These are phyloP conservation scores for Echeneis naucrates DNA, from an alignment of 2,797 vertebrate species.

Conservation along the genomic window DNA sequence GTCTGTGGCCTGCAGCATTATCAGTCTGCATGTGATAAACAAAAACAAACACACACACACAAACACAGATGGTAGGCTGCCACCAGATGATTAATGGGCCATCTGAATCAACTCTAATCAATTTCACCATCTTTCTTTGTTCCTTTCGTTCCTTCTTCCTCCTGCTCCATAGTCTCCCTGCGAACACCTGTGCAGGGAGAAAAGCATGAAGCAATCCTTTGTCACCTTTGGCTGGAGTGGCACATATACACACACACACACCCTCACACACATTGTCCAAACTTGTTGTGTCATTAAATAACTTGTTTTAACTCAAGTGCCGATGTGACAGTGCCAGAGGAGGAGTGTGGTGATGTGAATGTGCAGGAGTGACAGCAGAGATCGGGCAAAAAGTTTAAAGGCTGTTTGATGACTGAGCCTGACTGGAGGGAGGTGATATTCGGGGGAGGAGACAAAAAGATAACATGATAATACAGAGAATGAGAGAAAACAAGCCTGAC, in stretches of 20 bases:
- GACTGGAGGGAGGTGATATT: neutral
- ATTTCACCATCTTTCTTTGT: conserved; percentile 1
- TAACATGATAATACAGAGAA: neutral
- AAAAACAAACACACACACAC: conserved; percentile 4
- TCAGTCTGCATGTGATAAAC: conserved; percentile 32
- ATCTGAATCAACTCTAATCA: conserved; percentile 37
- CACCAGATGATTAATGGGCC: conserved; percentile 53
- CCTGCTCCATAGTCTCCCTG: neutral
- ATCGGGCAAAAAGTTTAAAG: conserved; percentile 2
- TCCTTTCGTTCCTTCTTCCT: neutral
- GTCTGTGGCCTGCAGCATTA: conserved; percentile 47
- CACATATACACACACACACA: neutral
- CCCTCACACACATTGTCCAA: neutral
- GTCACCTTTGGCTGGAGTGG: conserved; percentile 67
- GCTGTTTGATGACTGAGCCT: conserved; percentile 4
- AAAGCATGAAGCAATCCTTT: conserved; percentile 25
- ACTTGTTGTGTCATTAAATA: conserved; percentile 25
- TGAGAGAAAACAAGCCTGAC: neutral
- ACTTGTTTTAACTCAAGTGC: neutral
- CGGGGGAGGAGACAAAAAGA: neutral
- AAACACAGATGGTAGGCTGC: conserved; percentile 29
- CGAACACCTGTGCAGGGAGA: conserved; percentile 7
- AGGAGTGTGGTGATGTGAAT: conserved; percentile 1
- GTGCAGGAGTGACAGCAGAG: neutral
- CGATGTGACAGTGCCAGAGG: neutral